Evolutionary conservation across 2,888 invertebrate genomes (phyloP).

Genomic region (Microplitis deprimator): DNA sequence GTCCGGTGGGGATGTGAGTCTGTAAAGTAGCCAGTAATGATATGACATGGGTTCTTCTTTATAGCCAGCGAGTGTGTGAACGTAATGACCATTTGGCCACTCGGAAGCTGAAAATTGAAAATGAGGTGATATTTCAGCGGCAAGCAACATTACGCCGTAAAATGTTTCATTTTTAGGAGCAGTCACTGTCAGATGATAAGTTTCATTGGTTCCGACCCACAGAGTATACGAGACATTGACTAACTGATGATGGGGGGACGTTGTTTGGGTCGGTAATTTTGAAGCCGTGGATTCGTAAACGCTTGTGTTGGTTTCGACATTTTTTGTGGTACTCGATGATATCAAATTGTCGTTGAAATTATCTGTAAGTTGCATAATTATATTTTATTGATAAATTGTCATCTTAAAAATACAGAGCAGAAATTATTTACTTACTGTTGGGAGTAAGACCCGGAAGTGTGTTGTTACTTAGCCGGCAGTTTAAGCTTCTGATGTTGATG

Average conservation of each 20-base stretch:
- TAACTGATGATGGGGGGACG: conserved; percentile 50
- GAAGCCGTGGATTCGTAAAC: conserved; percentile 41
- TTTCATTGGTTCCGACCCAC: conserved; percentile 90
- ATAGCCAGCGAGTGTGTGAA: conserved; percentile 86
- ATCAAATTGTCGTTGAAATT: conserved; percentile 52
- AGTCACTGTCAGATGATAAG: conserved; percentile 82
- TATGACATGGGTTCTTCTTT: conserved; percentile 87
- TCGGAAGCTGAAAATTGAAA: conserved; percentile 85
- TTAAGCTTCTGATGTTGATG: conserved; percentile 77
- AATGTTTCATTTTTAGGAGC: conserved; percentile 82
- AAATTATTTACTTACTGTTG: conserved; percentile 51
- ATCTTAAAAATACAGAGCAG: not conserved
- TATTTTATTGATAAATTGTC: not conserved
- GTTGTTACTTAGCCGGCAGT: conserved; percentile 71
- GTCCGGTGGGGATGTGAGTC: conserved; percentile 85
- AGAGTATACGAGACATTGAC: conserved; percentile 86
- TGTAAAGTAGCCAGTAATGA: conserved; percentile 91
- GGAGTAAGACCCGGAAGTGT: conserved; percentile 58
- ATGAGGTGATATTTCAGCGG: conserved; percentile 83
- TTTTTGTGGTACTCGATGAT: conserved; percentile 44
- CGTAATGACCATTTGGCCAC: conserved; percentile 94
- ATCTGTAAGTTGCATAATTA: conserved; percentile 39
- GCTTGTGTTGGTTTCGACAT: conserved; percentile 38
- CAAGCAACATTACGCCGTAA: conserved; percentile 85
- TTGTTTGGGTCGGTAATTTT: conserved; percentile 46